Conservation (phyloP, 23 tunicate species). For the Diplosoma virens region DNA sequence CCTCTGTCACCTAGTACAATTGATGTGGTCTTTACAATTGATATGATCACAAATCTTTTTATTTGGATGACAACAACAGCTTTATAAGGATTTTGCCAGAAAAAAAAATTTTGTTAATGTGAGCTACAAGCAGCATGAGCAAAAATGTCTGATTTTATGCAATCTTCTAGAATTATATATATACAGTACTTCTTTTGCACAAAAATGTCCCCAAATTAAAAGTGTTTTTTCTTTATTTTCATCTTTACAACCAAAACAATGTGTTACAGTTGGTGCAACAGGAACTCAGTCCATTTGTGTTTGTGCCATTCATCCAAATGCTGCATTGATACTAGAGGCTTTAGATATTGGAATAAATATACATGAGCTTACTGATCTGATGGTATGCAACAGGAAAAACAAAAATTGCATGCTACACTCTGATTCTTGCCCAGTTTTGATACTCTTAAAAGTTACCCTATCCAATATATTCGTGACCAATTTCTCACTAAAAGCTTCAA, state of each 20-base stretch:
- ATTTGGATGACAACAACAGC: slow-evolving; percentile 17
- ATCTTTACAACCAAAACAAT: slow-evolving; percentile 17
- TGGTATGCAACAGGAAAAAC: slow-evolving; percentile 14
- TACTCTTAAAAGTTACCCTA: background rate
- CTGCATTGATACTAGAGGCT: background rate
- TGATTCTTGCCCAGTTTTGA: slow-evolving; percentile 17
- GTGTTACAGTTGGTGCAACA: slow-evolving; percentile 13
- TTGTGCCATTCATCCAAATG: slow-evolving; percentile 35
- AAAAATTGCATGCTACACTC: slow-evolving; percentile 19
- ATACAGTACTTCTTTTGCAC: no score
- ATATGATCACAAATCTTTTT: slow-evolving; percentile 6
- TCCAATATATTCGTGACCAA: background rate
- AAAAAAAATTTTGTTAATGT: slow-evolving; percentile 27
- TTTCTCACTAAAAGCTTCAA: background rate
- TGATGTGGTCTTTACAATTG: background rate
- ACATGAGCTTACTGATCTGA: slow-evolving; percentile 13
- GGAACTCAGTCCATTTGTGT: slow-evolving; percentile 33
- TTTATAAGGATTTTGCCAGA: slow-evolving; percentile 20
- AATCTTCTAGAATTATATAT: slow-evolving; percentile 10
- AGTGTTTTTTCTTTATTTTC: slow-evolving; percentile 23
- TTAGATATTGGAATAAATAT: background rate
- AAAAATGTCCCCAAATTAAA: background rate
- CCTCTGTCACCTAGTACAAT: slow-evolving; percentile 4
- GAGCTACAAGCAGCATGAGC: background rate
- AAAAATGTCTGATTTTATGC: slow-evolving; percentile 26